Evolutionary conservation across 2,888 invertebrate genomes (phyloP).

Genomic region (Eumerus sabulonum): DNA sequence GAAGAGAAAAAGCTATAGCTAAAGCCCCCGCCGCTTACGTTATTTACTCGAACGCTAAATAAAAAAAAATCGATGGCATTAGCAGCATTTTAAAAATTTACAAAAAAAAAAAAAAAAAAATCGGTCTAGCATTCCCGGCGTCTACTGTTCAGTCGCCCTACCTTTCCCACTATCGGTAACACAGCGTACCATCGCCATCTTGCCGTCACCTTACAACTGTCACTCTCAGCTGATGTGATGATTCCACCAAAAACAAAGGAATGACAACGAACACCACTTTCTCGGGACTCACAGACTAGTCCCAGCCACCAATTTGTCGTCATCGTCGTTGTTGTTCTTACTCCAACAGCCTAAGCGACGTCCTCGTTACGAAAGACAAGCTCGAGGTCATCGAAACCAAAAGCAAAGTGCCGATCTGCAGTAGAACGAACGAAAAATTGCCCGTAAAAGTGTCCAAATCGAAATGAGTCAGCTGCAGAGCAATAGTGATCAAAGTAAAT

Average conservation of each 20-base stretch:
- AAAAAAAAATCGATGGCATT: no score
- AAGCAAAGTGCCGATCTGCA: constrained; percentile 1
- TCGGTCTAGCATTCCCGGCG: neutral
- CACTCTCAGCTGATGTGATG: constrained; percentile 60
- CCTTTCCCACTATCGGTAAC: neutral
- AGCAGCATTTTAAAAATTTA: no score
- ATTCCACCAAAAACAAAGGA: constrained; percentile 17
- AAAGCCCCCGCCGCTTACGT: no score
- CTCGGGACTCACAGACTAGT: constrained; percentile 1
- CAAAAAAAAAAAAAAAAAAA: neutral
- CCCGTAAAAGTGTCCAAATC: constrained; percentile 24
- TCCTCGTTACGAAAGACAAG: neutral
- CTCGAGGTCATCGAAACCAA: constrained; percentile 42
- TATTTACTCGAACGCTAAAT: no score
- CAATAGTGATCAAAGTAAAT: constrained; percentile 23
- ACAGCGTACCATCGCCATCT: constrained; percentile 25
- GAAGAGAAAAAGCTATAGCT: no score
- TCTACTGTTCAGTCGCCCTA: neutral
- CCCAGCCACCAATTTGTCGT: constrained; percentile 8
- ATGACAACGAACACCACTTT: constrained; percentile 28
- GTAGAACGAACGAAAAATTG: constrained; percentile 34
- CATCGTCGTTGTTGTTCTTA: no score
- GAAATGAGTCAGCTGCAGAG: constrained; percentile 49
- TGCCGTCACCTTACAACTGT: constrained; percentile 4
- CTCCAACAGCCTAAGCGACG: constrained; percentile 19